Evolutionary conservation across 2,113 vertebrate genomes (phyloP), one percentile per base, ranked within the genome.

Genomic region (Opisthocomus hoazin): DNA sequence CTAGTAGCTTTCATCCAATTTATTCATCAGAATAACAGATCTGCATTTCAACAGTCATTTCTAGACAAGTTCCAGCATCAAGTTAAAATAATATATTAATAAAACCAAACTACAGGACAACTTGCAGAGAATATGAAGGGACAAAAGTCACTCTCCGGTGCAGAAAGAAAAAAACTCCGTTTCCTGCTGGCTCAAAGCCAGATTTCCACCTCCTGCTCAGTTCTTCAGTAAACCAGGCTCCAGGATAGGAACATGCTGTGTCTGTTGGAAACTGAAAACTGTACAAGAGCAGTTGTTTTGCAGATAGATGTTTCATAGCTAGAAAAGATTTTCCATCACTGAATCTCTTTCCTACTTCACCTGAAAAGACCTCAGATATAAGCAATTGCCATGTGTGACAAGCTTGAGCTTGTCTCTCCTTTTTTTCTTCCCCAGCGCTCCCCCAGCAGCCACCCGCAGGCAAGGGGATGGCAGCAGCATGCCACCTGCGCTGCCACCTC

Each of bases 381-480:
- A 76, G 6, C 3, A 14, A 11, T 5, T 65, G 32, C 11, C 27
- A 27, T 2, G 0, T 34, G 60, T 15, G 22, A 82, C 60, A 87
- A 32, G 15, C 26, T 27, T 26, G 22, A 82, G 41, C 11, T 83
- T 58, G 74, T 48, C 17, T 70, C 3, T 0, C 12, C 43, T 16
- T 32, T 50, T 23, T 57, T 22, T 5, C 0, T 0, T 3, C 12
- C 16, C 12, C 27, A 3, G 36, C 3, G 9, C 3, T 24, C 58
- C 16, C 29, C 58, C 79, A 85, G 75, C 29, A 60, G 74, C 29
- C 46, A 23, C 22, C 54, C 22, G 22, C 23, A n/a, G 32, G 21
- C 39, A 18, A 36, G n/a, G 39, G 18, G 39, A 29, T 2, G 1
- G 53, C 11, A 12, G 34, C 34, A n/a, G 43, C 29, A 29, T 0